Conservation (phyloP, 2,888 invertebrate genomes). For the Saturnia japonica region DNA sequence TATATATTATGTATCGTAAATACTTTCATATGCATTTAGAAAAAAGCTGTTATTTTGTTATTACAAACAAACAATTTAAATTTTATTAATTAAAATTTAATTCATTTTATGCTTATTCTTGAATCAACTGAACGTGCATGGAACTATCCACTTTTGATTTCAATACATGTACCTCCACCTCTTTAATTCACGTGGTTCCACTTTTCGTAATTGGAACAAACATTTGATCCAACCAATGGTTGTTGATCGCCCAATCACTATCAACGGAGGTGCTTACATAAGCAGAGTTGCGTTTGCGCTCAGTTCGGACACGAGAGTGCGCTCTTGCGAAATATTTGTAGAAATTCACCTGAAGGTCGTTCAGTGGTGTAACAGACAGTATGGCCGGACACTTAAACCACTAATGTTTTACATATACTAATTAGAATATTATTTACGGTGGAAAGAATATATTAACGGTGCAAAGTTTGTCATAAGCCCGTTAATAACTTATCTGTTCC, state of each 20-base stretch:
- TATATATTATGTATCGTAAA: too few relatives aligned
- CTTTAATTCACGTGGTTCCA: not conserved
- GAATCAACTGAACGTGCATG: too few relatives aligned
- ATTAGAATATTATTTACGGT: not conserved
- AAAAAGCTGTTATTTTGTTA: too few relatives aligned
- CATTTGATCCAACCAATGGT: not conserved
- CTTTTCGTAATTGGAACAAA: not conserved
- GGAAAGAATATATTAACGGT: too few relatives aligned
- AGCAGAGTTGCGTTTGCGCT: conserved; percentile 10
- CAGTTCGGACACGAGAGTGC: conserved; percentile 20
- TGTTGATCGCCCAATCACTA: not conserved
- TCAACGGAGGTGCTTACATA: conserved; percentile 19
- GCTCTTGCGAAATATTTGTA: conserved; percentile 29
- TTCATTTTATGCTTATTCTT: too few relatives aligned
- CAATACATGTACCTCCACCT: not conserved
- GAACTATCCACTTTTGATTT: too few relatives aligned
- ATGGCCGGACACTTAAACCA: not conserved
- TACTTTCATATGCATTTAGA: too few relatives aligned
- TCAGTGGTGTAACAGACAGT: conserved; percentile 36
- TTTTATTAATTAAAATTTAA: too few relatives aligned
- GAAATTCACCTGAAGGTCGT: conserved; percentile 45
- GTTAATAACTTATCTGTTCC: too few relatives aligned
- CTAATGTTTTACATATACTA: not conserved
- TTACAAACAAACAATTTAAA: too few relatives aligned
- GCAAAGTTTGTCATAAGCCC: too few relatives aligned